phyloP scores from a whole-genome alignment of 2,113 vertebrate species.

The Mixornis gularis region DNA sequence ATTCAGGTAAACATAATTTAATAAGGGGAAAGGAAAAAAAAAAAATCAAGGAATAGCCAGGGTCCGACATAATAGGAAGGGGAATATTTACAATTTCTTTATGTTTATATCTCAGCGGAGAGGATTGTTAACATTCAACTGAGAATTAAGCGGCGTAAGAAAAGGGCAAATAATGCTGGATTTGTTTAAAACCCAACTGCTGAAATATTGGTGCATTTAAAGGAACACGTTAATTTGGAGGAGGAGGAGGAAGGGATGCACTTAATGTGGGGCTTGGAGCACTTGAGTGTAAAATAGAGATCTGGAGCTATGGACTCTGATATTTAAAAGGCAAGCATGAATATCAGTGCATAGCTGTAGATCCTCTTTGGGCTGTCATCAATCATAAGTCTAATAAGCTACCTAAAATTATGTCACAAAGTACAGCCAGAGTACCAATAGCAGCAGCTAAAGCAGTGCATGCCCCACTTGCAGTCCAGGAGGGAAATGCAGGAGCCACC shows the following conservation, averaged over 20 bases:
- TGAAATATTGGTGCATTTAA: constrained; percentile 11
- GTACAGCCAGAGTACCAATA: not conserved
- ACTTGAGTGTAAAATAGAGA: constrained; percentile 69
- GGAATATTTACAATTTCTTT: constrained; percentile 50
- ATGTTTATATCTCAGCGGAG: not conserved
- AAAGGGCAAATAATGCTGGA: not conserved
- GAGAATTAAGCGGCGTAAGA: not conserved
- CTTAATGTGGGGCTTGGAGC: constrained; percentile 49
- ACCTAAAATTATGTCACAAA: constrained; percentile 71
- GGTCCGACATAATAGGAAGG: not conserved
- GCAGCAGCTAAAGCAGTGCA: not conserved
- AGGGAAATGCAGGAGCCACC: not conserved
- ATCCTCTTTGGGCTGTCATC: constrained; percentile 73
- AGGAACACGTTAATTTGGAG: not conserved
- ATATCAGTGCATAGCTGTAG: constrained; percentile 72
- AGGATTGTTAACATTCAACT: not conserved
- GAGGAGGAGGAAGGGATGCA: not conserved
- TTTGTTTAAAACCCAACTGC: not conserved
- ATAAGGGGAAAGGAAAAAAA: constrained; percentile 61
- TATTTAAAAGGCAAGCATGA: constrained; percentile 75
- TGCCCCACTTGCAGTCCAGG: not conserved
- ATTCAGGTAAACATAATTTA: constrained; percentile 85
- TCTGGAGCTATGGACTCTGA: constrained; percentile 47
- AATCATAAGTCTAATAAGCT: constrained; percentile 75
- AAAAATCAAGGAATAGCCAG: constrained; percentile 44